A percentile compares a stretch with the other conserved stretches of the same genome.
These are phyloP conservation scores for Nomia melanderi DNA, from an alignment of 1,140 invertebrate species.

Conservation along the genomic window DNA sequence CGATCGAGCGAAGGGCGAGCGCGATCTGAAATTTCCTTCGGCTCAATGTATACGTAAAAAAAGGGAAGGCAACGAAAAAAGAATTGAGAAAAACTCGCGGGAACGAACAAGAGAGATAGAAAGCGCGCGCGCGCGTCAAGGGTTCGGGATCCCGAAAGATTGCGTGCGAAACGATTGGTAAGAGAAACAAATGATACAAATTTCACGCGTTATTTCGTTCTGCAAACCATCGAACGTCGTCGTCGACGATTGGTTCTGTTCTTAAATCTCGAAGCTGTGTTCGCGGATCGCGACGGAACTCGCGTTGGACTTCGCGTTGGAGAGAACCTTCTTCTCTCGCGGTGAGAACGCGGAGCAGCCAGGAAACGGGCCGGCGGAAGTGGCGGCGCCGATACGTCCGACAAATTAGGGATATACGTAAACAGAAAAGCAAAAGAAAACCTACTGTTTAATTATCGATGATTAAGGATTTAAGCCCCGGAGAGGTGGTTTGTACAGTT, in stretches of 20 bases:
- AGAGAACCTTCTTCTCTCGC: too few species aligned
- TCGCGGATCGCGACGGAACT: too few species aligned
- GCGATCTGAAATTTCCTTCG: constrained; percentile 67
- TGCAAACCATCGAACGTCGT: constrained; percentile 42
- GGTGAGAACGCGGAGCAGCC: too few species aligned
- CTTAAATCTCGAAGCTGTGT: too few species aligned
- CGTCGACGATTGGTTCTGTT: constrained; percentile 35
- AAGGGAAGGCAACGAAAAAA: constrained; percentile 44
- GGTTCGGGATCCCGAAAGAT: constrained; percentile 57
- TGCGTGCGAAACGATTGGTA: constrained; percentile 76
- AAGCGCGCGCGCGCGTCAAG: constrained; percentile 52
- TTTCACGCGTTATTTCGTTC: constrained; percentile 52
- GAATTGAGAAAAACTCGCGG: constrained; percentile 25
- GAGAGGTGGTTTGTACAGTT: constrained; percentile 56
- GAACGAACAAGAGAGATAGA: constrained; percentile 17
- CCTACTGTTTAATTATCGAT: constrained; percentile 68
- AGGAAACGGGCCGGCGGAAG: constrained; percentile 59
- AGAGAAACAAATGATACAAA: constrained; percentile 71
- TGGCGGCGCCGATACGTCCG: constrained; percentile 78
- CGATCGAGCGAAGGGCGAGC: constrained; percentile 73
- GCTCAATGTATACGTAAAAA: constrained; percentile 75
- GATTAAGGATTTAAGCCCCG: constrained; percentile 41
- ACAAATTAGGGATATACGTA: constrained; percentile 77
- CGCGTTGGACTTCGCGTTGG: too few species aligned
- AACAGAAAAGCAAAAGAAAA: constrained; percentile 56